Conservation (phyloP, 2,888 invertebrate species). For the Lampropteryx suffumata region DNA sequence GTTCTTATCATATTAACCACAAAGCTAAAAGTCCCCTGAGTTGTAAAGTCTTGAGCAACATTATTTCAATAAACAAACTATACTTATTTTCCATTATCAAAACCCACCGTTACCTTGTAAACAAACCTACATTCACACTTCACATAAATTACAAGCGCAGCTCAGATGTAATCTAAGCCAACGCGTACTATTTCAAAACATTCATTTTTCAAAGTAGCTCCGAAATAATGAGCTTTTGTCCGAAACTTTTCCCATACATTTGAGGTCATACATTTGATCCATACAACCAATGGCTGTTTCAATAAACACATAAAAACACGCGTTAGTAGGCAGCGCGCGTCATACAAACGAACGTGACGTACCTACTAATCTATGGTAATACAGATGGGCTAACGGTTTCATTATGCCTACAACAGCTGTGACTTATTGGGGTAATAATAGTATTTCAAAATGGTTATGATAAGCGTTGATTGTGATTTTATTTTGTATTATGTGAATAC, state of each 20-base stretch:
- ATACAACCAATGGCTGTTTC: conserved; percentile 69
- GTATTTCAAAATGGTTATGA: conserved; percentile 38
- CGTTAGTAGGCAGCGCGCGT: conserved; percentile 65
- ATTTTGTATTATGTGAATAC: conserved; percentile 15
- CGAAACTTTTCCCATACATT: conserved; percentile 36
- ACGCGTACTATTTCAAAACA: conserved; percentile 31
- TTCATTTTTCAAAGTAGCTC: conserved; percentile 34
- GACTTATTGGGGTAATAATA: conserved; percentile 34
- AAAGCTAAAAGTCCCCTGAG: no score
- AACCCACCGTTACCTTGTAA: conserved; percentile 6
- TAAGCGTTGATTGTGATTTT: conserved; percentile 23
- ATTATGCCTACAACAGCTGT: conserved; percentile 48
- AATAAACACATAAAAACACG: conserved; percentile 78
- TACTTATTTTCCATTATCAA: no score
- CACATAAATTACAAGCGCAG: conserved; percentile 17
- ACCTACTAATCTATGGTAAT: conserved; percentile 52
- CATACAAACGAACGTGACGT: conserved; percentile 58
- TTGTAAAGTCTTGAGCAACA: no score
- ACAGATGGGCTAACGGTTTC: conserved; percentile 52
- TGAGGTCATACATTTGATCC: conserved; percentile 57
- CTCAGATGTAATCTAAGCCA: conserved; percentile 22
- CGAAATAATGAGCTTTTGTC: conserved; percentile 38
- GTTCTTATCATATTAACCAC: no score
- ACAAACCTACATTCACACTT: conserved; percentile 17
- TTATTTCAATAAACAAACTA: no score